phyloP scores from a whole-genome alignment of 2,113 vertebrate species.

The Siphamia tubifer region DNA sequence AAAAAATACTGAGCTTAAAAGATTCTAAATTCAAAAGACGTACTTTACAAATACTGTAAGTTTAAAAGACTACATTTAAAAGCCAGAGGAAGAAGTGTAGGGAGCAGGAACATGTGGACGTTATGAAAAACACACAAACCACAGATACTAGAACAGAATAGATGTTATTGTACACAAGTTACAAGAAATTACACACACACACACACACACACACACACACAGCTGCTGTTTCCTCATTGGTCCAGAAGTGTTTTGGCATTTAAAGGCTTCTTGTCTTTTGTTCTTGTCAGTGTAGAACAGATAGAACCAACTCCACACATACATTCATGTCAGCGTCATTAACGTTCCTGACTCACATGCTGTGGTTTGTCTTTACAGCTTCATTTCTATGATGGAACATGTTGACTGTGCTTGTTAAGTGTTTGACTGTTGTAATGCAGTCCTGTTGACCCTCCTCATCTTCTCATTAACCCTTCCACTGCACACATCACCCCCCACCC shows the following conservation, averaged over 20 bases:
- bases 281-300: not conserved
- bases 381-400: not conserved
- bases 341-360: not conserved
- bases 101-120: not conserved
- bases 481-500: not conserved
- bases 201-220: not conserved
- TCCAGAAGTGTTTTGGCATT: not conserved
- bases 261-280: too few species aligned
- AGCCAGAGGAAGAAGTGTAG: not conserved
- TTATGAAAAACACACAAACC: not conserved
- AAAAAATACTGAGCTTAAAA: too few species aligned
- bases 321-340: not conserved
- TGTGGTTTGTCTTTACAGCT: not conserved
- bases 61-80: too few species aligned
- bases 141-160: too few species aligned
- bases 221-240: not conserved
- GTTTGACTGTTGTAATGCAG: slow-evolving; percentile 9
- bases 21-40: too few species aligned
- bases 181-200: not conserved
- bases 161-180: too few species aligned
- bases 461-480: slow-evolving; percentile 15
- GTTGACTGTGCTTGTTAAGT: not conserved
- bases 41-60: too few species aligned
- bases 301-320: not conserved
- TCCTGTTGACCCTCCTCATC: slow-evolving; percentile 31